Percentiles rank a stretch among this genome's conserved stretches.
Conservation (phyloP, 2,113 vertebrate genomes). For the Seriola dumerili region DNA sequence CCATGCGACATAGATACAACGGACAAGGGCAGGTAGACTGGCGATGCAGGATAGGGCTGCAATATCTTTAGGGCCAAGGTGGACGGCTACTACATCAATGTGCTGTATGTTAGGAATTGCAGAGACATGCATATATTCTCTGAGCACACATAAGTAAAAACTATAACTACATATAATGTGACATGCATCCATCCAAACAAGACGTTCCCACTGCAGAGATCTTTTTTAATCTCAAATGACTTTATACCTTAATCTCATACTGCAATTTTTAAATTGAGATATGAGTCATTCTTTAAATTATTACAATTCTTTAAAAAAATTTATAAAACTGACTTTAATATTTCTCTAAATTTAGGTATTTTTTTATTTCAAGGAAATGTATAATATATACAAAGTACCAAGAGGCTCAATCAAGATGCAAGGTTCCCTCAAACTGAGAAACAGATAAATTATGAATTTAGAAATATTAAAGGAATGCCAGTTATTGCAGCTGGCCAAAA, state of each 20-base stretch:
- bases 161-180: background rate
- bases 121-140: conserved; percentile 6
- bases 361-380: background rate
- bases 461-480: background rate
- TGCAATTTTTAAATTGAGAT: background rate
- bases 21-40: conserved; percentile 38
- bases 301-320: background rate
- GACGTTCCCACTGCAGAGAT: background rate
- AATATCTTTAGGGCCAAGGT: background rate
- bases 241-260: background rate
- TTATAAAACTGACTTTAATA: background rate
- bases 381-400: background rate
- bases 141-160: conserved; percentile 3
- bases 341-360: background rate
- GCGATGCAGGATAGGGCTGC: background rate
- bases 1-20: conserved; percentile 40
- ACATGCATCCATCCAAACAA: background rate
- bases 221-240: background rate
- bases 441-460: background rate
- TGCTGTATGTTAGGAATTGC: background rate
- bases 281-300: background rate
- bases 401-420: background rate
- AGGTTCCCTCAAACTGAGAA: background rate
- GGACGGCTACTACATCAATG: conserved; percentile 17
- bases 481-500: background rate